These are phyloP conservation scores for Crax fasciolata DNA, from an alignment of 2,797 vertebrate genomes.

Conservation along the genomic window DNA sequence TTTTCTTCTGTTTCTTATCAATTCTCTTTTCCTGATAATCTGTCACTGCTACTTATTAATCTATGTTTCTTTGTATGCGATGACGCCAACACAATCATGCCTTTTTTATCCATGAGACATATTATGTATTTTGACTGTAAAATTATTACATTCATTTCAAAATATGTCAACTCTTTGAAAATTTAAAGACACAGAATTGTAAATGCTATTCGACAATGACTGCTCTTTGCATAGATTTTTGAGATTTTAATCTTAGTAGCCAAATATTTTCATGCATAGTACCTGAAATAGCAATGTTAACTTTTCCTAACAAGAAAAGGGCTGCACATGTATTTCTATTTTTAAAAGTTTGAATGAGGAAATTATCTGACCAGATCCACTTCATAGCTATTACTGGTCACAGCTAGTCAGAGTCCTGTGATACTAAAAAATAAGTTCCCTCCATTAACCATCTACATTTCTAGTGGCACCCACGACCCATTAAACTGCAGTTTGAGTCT, in stretches of 20 bases:
- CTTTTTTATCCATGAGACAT: not conserved
- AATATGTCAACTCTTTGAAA: not conserved
- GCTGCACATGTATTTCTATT: not conserved
- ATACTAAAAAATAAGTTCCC: not conserved
- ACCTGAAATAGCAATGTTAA: not conserved
- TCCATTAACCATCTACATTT: not conserved
- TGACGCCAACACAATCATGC: not conserved
- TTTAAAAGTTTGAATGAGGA: not conserved
- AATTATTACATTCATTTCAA: conserved; percentile 12
- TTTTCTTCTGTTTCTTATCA: not conserved
- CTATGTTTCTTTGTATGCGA: not conserved
- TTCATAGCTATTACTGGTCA: not conserved
- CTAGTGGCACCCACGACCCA: not conserved
- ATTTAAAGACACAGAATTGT: not conserved
- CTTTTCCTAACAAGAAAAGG: not conserved
- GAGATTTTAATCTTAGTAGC: not conserved
- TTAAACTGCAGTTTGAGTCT: not conserved
- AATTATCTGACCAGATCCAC: not conserved
- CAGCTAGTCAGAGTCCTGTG: not conserved
- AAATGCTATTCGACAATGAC: not conserved
- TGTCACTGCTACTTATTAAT: not conserved
- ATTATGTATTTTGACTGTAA: not conserved
- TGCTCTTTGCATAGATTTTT: not conserved
- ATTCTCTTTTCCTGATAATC: not conserved
- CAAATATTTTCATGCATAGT: not conserved